Evolutionary conservation across 2,888 invertebrate genomes (phyloP).

Genomic region (Formica aserva): DNA sequence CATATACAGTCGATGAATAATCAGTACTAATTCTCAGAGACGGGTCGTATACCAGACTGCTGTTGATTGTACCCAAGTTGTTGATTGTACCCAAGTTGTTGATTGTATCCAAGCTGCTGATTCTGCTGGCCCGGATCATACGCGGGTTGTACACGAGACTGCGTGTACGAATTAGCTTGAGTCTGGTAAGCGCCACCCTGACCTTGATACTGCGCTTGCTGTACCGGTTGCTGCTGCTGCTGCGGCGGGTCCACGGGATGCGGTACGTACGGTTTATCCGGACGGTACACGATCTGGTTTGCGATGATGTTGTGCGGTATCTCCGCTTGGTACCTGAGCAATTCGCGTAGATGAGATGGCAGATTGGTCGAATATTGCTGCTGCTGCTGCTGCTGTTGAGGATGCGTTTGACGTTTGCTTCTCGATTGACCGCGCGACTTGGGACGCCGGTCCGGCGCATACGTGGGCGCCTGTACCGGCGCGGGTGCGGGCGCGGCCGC

Average conservation of each 20-base stretch:
- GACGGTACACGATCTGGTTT: conserved; percentile 79
- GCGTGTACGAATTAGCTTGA: conserved; percentile 47
- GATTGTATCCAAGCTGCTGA: conserved; percentile 54
- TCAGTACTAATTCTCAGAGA: conserved; percentile 77
- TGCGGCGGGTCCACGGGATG: conserved; percentile 68
- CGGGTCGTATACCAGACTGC: conserved; percentile 76
- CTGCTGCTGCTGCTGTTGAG: conserved; percentile 70
- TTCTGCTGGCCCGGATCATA: conserved; percentile 52
- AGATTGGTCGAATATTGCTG: conserved; percentile 81
- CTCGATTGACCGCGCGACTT: conserved; percentile 41
- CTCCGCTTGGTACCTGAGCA: conserved; percentile 81
- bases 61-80: conserved; percentile 49
- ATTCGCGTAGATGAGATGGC: conserved; percentile 78
- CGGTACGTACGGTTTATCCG: conserved; percentile 82
- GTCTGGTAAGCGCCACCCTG: conserved; percentile 39
- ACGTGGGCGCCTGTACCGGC: conserved; percentile 18
- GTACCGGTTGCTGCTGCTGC: conserved; percentile 73
- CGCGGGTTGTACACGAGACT: conserved; percentile 40
- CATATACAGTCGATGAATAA: background rate
- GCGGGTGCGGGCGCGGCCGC: conserved; percentile 28
- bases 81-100: conserved; percentile 56
- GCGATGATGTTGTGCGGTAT: conserved; percentile 83
- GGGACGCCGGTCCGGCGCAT: conserved; percentile 28
- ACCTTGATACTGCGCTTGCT: conserved; percentile 55
- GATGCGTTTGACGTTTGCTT: conserved; percentile 60